Conservation (phyloP, 2,113 vertebrate genomes). For the Zapornia atra region DNA sequence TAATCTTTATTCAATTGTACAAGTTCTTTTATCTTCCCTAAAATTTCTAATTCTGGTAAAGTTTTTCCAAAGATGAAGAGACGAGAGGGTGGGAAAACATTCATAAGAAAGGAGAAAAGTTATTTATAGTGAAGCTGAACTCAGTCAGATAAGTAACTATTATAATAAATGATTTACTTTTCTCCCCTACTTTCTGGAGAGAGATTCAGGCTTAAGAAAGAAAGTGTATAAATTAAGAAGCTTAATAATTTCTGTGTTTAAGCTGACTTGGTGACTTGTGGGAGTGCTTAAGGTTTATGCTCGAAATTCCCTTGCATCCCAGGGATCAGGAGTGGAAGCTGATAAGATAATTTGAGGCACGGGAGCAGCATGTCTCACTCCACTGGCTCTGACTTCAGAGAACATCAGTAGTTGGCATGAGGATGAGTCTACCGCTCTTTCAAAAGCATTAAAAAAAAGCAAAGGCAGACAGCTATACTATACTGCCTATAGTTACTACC, state of each 20-base stretch:
- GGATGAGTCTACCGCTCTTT: conserved; percentile 2
- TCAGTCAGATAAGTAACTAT: conserved; percentile 64
- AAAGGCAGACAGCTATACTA: background rate
- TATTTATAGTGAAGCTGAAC: conserved; percentile 57
- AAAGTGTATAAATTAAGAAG: conserved; percentile 79
- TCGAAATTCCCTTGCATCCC: conserved; percentile 70
- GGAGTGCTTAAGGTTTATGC: conserved; percentile 65
- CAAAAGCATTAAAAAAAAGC: background rate
- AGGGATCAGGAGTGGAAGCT: conserved; percentile 63
- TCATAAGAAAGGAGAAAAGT: background rate
- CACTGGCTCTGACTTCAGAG: conserved; percentile 62
- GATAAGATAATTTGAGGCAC: conserved; percentile 67
- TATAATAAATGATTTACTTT: conserved; percentile 66
- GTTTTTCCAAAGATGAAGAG: conserved; percentile 5
- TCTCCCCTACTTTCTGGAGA: conserved; percentile 44
- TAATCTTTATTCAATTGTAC: background rate
- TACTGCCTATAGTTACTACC: background rate
- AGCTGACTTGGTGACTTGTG: conserved; percentile 68
- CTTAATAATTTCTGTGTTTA: conserved; percentile 76
- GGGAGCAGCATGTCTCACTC: conserved; percentile 57
- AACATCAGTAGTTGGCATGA: conserved; percentile 24
- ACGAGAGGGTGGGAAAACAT: background rate
- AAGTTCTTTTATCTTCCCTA: background rate
- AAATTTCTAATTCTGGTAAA: background rate
- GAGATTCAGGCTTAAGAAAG: conserved; percentile 68